A percentile compares a stretch with the other conserved stretches of the same genome.
Conservation (phyloP, 2,113 vertebrate species). For the Octodon degus region DNA sequence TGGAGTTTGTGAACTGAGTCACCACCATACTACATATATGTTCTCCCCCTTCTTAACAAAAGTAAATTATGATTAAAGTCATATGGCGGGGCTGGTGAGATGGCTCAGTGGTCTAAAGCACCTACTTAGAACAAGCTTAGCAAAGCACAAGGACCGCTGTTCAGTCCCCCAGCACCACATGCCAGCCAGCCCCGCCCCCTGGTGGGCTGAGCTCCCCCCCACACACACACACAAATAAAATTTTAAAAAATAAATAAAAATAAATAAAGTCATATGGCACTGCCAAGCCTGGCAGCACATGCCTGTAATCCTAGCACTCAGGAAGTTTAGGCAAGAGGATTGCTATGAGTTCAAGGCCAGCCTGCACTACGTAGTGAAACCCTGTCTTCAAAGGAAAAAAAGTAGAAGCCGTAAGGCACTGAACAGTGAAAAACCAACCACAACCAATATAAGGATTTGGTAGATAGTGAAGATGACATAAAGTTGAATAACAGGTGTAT, state of each 20-base stretch:
- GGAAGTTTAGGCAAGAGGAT: background rate
- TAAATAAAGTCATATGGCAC: background rate
- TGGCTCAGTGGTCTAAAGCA: too few species aligned
- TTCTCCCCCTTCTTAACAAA: conserved; percentile 5
- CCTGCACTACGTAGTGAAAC: background rate
- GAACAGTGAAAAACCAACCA: background rate
- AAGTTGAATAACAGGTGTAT: background rate
- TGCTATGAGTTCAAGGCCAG: background rate
- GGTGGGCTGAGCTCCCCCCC: too few species aligned
- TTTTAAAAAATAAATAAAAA: too few species aligned
- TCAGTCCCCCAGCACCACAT: too few species aligned
- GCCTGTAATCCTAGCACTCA: background rate
- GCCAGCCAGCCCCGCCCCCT: too few species aligned
- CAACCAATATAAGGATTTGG: background rate
- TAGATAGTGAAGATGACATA: conserved; percentile 2
- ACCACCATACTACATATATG: background rate
- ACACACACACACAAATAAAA: too few species aligned
- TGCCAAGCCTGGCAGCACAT: background rate
- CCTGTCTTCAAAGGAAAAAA: background rate
- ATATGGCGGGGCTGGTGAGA: too few species aligned
- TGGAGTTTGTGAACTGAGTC: background rate
- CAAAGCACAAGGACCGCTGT: too few species aligned
- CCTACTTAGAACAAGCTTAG: too few species aligned
- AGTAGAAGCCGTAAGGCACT: background rate
- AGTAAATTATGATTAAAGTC: conserved; percentile 32